Conservation (phyloP, 2,888 invertebrate species). For the Chrysodeixis includens region DNA sequence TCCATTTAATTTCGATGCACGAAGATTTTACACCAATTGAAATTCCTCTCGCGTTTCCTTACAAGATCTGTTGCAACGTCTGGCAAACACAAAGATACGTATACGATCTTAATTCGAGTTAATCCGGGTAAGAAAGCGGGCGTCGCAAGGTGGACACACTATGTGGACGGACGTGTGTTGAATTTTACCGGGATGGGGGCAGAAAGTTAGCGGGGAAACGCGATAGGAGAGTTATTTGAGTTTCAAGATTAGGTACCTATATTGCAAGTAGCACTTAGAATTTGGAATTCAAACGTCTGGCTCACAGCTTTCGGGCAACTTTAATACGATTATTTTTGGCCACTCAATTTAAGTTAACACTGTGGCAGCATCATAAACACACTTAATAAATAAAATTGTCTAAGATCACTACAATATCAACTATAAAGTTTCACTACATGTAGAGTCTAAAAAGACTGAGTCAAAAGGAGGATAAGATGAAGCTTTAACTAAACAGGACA, state of each 20-base stretch:
- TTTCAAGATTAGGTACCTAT: conserved; percentile 15
- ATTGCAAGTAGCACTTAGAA: background rate
- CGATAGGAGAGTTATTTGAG: conserved; percentile 16
- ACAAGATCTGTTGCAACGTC: conserved; percentile 71
- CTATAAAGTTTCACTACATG: too few relatives aligned
- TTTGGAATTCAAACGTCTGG: background rate
- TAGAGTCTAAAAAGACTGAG: too few relatives aligned
- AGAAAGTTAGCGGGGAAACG: conserved; percentile 53
- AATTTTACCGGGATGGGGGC: conserved; percentile 65
- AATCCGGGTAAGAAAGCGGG: conserved; percentile 83
- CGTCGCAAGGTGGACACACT: conserved; percentile 79
- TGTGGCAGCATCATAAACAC: too few relatives aligned
- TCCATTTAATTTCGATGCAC: conserved; percentile 48
- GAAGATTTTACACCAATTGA: conserved; percentile 54
- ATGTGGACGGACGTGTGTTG: conserved; percentile 76
- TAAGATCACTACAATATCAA: too few relatives aligned
- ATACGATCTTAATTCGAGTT: conserved; percentile 85
- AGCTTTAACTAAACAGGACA: too few relatives aligned
- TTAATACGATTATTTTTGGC: background rate
- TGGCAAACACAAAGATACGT: conserved; percentile 80
- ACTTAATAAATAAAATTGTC: too few relatives aligned
- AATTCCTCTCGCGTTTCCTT: conserved; percentile 60
- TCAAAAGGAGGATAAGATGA: too few relatives aligned
- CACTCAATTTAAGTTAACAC: too few relatives aligned
- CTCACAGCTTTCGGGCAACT: background rate